Evolutionary conservation across 2,888 invertebrate genomes (phyloP), one percentile per base, ranked within the genome.

Genomic region (Xestia rhomboidea): DNA sequence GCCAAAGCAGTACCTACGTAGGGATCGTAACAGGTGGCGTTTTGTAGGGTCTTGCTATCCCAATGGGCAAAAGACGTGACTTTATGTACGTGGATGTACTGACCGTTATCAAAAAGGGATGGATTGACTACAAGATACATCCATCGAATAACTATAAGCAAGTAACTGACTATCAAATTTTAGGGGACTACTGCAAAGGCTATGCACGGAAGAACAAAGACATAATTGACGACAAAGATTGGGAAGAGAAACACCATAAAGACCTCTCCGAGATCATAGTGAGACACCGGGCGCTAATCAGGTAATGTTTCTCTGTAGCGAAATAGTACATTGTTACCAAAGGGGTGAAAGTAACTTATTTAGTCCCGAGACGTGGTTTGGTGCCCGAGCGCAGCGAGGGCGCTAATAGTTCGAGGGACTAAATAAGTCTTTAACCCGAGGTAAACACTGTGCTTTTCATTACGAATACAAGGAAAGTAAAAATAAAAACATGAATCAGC

Each of bases 211-310:
- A 83, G 1, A 86, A 90, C 34, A 88, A 85, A 46, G 77, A 78
- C 13, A 76, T 70, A 2, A 84, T 76, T 2, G 68, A 72, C 11
- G 86, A 89, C 15, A 76, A 73, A 6, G 83, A 89, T 27, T 90
- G 87, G 91, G 92, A 93, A 51, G 64, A 73, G 0, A 86, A 60
- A 73, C 89, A 93, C 38, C 87, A 89, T 24, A 88, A 85, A 34
- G 92, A 94, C 10, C 77, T 95, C 1, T 76, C 87, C 10, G 88
- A 90, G 10, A 94, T 95, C 24, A 87, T 95, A 38, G 44, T 83
- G 3, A 91, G 93, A 77, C 95, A 95, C 82, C 92, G 89, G 1
- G 91, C 91, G 44, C 85, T 95, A 15, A 93, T 95, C 64, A 93
- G 94, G 95, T 63, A n/a, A 63, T 18, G 57, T 57, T 27, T 57